phyloP scores from a whole-genome alignment of 2,113 vertebrate species.

The Scomber scombrus region DNA sequence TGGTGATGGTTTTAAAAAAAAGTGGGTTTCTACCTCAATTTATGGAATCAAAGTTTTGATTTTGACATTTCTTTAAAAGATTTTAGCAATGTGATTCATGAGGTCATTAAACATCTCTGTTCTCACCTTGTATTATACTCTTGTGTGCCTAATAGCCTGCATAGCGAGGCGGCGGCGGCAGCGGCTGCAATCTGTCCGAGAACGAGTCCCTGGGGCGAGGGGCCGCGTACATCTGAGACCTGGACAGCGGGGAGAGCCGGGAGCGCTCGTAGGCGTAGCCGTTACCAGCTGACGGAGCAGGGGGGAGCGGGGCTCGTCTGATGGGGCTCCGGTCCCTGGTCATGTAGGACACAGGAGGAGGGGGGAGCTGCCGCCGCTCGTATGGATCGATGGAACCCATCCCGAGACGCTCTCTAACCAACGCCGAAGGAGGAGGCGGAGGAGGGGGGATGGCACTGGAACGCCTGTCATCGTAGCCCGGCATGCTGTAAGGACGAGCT shows the following conservation, averaged over 20 bases:
- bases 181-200: conserved; percentile 83
- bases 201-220: conserved; percentile 88
- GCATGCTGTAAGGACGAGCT: conserved; percentile 85
- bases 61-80: not conserved
- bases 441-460: conserved; percentile 79
- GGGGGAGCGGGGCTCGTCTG: conserved; percentile 84
- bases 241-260: conserved; percentile 90
- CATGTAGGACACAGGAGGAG: conserved; percentile 86
- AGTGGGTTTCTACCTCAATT: conserved; percentile 12
- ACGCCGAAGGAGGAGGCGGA: conserved; percentile 80
- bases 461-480: conserved; percentile 81
- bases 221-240: conserved; percentile 87
- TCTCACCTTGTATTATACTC: conserved; percentile 81
- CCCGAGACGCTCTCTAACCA: conserved; percentile 87
- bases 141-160: conserved; percentile 76
- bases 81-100: conserved; percentile 8
- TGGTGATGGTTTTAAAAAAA: conserved; percentile 16
- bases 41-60: conserved; percentile 2
- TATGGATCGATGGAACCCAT: conserved; percentile 86
- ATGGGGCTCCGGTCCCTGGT: conserved; percentile 93
- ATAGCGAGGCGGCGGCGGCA: conserved; percentile 81
- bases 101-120: not conserved
- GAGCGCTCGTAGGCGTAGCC: conserved; percentile 92
- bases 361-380: conserved; percentile 88
- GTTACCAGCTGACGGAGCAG: conserved; percentile 86